Percentiles rank a stretch among this genome's conserved stretches.
phyloP scores from a whole-genome alignment of 2,888 invertebrate species.

The Aspidapion aeneum region DNA sequence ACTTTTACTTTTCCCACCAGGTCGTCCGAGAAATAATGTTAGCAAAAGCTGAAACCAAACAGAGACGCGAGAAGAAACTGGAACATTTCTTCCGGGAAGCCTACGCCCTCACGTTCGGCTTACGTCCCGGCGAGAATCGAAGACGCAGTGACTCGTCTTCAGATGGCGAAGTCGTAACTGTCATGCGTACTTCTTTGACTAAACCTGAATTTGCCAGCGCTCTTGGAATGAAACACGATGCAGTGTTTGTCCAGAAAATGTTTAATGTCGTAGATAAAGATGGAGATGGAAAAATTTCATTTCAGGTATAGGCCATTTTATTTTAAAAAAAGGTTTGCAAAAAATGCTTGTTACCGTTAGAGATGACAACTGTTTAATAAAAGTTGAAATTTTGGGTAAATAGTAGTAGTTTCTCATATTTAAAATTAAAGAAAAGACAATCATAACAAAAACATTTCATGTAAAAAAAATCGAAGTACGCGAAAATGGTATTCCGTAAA shows the following conservation, averaged over 20 bases:
- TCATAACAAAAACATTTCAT: too few relatives aligned
- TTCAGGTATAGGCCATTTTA: too few relatives aligned
- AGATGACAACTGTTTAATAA: too few relatives aligned
- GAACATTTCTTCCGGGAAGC: constrained; percentile 97
- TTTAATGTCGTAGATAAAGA: constrained; percentile 96
- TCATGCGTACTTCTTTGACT: constrained; percentile 89
- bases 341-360: too few relatives aligned
- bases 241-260: constrained; percentile 95
- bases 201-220: constrained; percentile 93
- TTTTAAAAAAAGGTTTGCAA: too few relatives aligned
- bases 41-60: constrained; percentile 89
- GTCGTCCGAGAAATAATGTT: constrained; percentile 82
- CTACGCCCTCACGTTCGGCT: constrained; percentile 88
- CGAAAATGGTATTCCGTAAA: too few relatives aligned
- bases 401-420: too few relatives aligned
- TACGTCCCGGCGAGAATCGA: constrained; percentile 81
- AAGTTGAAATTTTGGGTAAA: too few relatives aligned
- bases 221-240: constrained; percentile 91
- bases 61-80: constrained; percentile 84
- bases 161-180: constrained; percentile 76
- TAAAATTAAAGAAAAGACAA: too few relatives aligned
- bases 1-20: too few relatives aligned
- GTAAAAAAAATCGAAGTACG: too few relatives aligned
- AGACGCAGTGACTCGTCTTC: constrained; percentile 67
- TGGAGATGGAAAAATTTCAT: constrained; percentile 88